Conservation (phyloP, 2,888 invertebrate species). For the Synergus itoensis region DNA sequence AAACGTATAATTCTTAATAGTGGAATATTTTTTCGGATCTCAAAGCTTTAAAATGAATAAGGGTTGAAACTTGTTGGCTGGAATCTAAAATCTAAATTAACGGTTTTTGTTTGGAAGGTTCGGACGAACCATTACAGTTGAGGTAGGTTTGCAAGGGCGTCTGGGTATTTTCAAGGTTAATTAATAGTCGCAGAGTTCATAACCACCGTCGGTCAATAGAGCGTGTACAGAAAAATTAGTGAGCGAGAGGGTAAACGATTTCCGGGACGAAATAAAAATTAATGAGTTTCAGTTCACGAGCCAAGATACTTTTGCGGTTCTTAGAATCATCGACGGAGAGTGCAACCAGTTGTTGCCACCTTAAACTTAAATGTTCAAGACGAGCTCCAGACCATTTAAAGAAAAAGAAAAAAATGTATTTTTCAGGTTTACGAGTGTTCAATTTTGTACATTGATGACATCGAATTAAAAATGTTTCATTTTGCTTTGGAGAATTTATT, state of each 20-base stretch:
- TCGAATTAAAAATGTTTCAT: no score
- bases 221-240: constrained; percentile 60
- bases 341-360: background rate
- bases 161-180: constrained; percentile 62
- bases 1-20: background rate
- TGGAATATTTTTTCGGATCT: background rate
- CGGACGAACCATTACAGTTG: constrained; percentile 52
- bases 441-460: no score
- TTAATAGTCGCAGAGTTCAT: constrained; percentile 68
- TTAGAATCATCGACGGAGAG: constrained; percentile 20
- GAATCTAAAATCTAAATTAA: constrained; percentile 37
- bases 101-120: constrained; percentile 42
- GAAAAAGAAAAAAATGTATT: background rate
- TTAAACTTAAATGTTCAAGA: background rate
- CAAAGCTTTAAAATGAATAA: background rate
- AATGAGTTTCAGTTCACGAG: constrained; percentile 62
- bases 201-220: constrained; percentile 67
- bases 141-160: constrained; percentile 65
- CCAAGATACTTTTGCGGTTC: constrained; percentile 42
- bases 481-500: background rate
- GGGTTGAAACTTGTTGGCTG: background rate
- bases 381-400: background rate
- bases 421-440: no score
- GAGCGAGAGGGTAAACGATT: constrained; percentile 61
- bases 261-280: constrained; percentile 67